phyloP scores from a whole-genome alignment of 2,888 invertebrate genomes.

The Globia sparganii region DNA sequence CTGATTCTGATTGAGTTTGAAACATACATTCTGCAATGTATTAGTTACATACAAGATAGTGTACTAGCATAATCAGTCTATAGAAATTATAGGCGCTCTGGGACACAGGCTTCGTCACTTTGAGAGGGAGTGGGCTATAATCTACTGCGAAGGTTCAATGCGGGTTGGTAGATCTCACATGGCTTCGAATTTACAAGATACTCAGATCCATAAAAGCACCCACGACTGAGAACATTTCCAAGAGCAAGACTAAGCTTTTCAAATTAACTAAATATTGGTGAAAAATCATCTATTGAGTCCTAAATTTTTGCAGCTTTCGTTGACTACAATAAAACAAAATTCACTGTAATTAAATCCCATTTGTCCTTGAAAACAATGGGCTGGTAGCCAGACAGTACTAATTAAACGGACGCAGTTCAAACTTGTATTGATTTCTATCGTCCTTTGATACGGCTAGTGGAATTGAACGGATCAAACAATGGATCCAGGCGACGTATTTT shows the following conservation, averaged over 20 bases:
- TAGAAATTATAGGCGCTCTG: too few species aligned
- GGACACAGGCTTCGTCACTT: too few species aligned
- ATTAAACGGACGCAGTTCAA: constrained; percentile 17
- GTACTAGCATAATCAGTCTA: too few species aligned
- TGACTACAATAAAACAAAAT: neutral
- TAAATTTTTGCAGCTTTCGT: neutral
- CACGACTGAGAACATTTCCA: neutral
- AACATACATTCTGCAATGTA: neutral
- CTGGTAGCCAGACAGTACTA: neutral
- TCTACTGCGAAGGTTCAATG: too few species aligned
- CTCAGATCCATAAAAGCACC: neutral
- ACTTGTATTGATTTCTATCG: constrained; percentile 1
- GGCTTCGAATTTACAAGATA: too few species aligned
- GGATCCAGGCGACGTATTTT: too few species aligned
- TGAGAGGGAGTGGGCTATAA: too few species aligned
- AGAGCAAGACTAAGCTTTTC: neutral
- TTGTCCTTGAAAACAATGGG: constrained; percentile 11
- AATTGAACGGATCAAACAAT: constrained; percentile 1
- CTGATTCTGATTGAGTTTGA: neutral
- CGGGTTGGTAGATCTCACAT: too few species aligned
- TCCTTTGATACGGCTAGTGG: constrained; percentile 1
- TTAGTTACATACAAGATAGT: neutral
- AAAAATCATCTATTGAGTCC: neutral
- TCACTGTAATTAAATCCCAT: neutral
- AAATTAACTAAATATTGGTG: neutral